Conservation (phyloP, 2,113 vertebrate species). For the Meriones unguiculatus region DNA sequence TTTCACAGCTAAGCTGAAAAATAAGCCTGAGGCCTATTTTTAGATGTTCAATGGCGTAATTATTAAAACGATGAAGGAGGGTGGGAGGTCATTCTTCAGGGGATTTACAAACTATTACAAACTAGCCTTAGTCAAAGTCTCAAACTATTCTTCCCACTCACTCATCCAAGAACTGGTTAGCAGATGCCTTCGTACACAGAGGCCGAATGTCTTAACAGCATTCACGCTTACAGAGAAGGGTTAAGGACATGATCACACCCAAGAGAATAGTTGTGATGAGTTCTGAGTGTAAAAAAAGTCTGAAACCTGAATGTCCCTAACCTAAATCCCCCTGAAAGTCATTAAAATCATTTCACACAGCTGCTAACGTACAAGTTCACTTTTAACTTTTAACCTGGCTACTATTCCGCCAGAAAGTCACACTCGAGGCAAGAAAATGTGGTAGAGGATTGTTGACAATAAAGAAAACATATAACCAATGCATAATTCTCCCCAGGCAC, state of each 20-base stretch:
- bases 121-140: constrained; percentile 37
- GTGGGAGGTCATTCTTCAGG: neutral
- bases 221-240: constrained; percentile 10
- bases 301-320: neutral
- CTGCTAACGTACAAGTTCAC: neutral
- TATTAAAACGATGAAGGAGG: constrained; percentile 12
- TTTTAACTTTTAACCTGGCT: neutral
- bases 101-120: constrained; percentile 28
- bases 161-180: neutral
- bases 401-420: neutral
- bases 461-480: constrained; percentile 30
- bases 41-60: neutral
- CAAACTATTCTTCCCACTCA: constrained; percentile 27
- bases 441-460: constrained; percentile 2
- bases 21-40: neutral
- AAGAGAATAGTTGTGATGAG: constrained; percentile 46
- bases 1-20: constrained; percentile 17
- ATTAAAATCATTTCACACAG: constrained; percentile 31
- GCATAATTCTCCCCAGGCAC: neutral
- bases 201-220: neutral
- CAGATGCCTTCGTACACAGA: neutral
- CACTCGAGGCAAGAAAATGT: neutral
- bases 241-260: constrained; percentile 30
- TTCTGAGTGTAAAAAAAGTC: constrained; percentile 29
- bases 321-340: constrained; percentile 45